phyloP scores from a whole-genome alignment of 2,797 vertebrate genomes.

The Phrynocephalus forsythii region DNA sequence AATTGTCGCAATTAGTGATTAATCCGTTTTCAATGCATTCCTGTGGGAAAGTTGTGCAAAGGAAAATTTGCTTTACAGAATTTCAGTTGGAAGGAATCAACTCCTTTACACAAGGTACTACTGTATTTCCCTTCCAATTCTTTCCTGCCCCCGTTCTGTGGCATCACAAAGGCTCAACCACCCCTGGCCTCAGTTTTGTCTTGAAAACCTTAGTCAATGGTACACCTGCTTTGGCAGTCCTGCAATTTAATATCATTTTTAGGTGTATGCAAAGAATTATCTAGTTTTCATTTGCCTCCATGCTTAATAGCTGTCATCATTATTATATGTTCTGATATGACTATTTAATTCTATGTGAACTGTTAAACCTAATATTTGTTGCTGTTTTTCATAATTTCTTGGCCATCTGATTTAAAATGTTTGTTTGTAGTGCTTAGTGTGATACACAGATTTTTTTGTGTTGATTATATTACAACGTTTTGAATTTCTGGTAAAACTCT shows the following conservation, averaged over 20 bases:
- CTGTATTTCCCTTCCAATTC: background rate
- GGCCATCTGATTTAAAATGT: background rate
- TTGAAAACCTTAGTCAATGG: too few species aligned
- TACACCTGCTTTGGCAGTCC: too few species aligned
- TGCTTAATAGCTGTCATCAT: background rate
- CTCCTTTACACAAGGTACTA: too few species aligned
- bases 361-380: background rate
- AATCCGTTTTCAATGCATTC: too few species aligned
- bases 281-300: background rate
- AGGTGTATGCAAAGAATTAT: background rate
- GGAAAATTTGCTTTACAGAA: too few species aligned
- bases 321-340: background rate
- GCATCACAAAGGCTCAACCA: background rate
- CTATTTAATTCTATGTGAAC: background rate
- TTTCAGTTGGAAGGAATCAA: too few species aligned
- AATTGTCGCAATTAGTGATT: too few species aligned
- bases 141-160: too few species aligned
- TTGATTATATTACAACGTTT: background rate
- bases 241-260: too few species aligned
- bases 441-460: background rate
- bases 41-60: too few species aligned
- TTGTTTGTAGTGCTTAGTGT: background rate
- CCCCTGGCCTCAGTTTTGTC: background rate
- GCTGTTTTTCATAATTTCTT: background rate
- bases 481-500: too few species aligned